Base-by-base conservation (phyloP, 2,797 vertebrate species). In the Muscicapa comitata region DNA sequence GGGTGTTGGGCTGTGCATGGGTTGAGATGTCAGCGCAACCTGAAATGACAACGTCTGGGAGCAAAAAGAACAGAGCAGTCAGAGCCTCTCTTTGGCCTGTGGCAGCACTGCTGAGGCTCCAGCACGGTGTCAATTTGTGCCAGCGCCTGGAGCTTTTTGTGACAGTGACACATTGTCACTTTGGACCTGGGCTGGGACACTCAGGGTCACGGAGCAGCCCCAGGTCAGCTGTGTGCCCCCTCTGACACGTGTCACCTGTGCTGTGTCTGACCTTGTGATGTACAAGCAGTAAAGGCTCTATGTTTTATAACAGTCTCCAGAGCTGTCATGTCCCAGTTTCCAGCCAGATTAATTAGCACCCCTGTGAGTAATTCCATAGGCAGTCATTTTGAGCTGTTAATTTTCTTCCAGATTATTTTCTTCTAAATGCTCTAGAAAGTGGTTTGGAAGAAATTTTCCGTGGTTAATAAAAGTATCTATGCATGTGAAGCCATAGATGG, bases 21-120 rank as follows among this genome's bases (percentile, higher is more conserved):
- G 57, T 86, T 57, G 86, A 93, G 88, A 63, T 67, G 65, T 87
- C 86, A 89, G 38, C 31, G 0, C 88, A n/a, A 77, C 87, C 45
- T 21, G 54, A 82, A 82, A 71, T 54, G 88, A 87, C 95, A 92
- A 9, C 0, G 3, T 86, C 88, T 73, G 77, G 42, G 68, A 74
- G 91, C 7, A 2, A 11, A 11, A 67, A 48, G 71, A 61, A 17
- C 53, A 57, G 86, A 83, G 86, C 72, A 86, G 31, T 47, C 45
- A 35, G 35, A 63, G 29, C 31, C 26, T n/a, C 63, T 4, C 29
- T 38, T 51, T 48, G 59, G 70, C 76, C 68, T 13, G n/a, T 51
- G 87, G 73, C 76, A 51, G 51, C 19, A 0, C 54, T 0, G 2
- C 85, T 11, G 53, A 61, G 55, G 45, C 91, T 63, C 92, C 90